Conservation (phyloP, 2,113 vertebrate genomes). For the Ovis aries region ARS-UI_Ramb_v3.0 NC_056056.1:139163501-139164000, state of each 20-base stretch:
- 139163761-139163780: no score
- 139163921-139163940: neutral
- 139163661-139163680: neutral
- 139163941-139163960: neutral
- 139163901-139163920: neutral
- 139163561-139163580: neutral
- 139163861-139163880: neutral
- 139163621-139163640: neutral
- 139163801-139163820: no score
- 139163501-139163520: neutral
- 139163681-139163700: no score
- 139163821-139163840: no score
- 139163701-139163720: no score
- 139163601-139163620: neutral
- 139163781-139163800: no score
- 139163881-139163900: neutral
- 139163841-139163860: neutral
- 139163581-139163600: neutral
- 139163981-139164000: neutral
- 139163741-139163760: no score
- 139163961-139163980: neutral
- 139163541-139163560: neutral
- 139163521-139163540: neutral
- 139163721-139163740: no score
- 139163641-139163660: neutral